Evolutionary conservation across 1,140 invertebrate species (phyloP), one percentile per base, ranked within the genome.

Genomic region (Papilio machaon): DNA sequence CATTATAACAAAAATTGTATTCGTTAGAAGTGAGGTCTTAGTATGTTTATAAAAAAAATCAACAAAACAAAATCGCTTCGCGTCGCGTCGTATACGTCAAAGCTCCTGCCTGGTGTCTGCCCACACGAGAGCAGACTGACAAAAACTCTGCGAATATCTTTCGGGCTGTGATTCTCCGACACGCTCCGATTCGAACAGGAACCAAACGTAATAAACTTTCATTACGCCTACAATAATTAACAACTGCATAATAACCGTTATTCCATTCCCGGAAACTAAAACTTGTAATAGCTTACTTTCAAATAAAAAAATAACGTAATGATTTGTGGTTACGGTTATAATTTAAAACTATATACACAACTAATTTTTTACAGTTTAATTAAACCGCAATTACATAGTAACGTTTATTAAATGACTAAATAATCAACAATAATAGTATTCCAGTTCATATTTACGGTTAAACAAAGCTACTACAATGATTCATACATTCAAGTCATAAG

Each of bases 1-100:
- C 73, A 84, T 76, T 81, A 89, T 86, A 90, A 89, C 83, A 90
- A 88, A 87, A 85, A 89, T 87, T 84, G 82, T 82, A 84, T 85
- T 80, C 79, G 78, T 47, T 54, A 78, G 76, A 83, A 81, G 67
- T 83, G 82, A 85, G 85, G 83, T 90, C 82, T 84, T 86, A 90
- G 81, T 84, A 82, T 85, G 85, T 87, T 85, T 73, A 81, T 73
- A 87, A 89, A 89, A 87, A 89, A 75, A 75, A 49, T 11, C 46
- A 30, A 75, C 49, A 46, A 75, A 52, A 64, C 43, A 79, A 82
- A 80, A 73, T 81, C 80, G 79, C 75, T 73, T 85, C 84, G 83
- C 79, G 83, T 81, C 81, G 81, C 79, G 83, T 81, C 81, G 81
- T 84, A 64, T 83, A 85, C 83, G 82, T 80, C 84, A 79, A 88